These are phyloP conservation scores for Otus sunia DNA, from an alignment of 2,113 vertebrate genomes.

Conservation along the genomic window DNA sequence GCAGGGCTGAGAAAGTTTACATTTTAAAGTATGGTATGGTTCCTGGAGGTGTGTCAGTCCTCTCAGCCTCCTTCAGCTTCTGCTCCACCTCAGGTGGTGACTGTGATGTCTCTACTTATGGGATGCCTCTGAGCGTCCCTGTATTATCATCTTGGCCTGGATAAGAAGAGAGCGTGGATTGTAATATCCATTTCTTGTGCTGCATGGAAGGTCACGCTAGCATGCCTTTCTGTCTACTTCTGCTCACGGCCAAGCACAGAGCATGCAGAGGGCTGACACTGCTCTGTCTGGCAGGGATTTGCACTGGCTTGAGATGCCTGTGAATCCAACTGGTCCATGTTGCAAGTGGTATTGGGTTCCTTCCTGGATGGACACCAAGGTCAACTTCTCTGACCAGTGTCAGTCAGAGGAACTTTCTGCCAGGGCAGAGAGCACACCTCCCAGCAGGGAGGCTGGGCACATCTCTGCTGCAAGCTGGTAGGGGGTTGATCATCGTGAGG, in stretches of 20 bases:
- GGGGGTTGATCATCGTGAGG: not conserved
- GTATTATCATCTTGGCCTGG: not conserved
- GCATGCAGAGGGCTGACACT: not conserved
- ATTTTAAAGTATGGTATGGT: not conserved
- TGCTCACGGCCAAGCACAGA: not conserved
- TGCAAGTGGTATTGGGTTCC: not conserved
- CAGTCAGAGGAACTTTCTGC: not conserved
- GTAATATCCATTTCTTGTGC: not conserved
- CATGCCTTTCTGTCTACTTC: not conserved
- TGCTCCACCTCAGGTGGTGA: not conserved
- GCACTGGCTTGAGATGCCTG: not conserved
- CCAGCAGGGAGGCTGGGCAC: not conserved
- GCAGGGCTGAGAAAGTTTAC: not conserved
- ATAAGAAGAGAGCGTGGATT: not conserved
- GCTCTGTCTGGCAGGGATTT: not conserved
- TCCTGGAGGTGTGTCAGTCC: not conserved
- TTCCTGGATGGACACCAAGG: not conserved
- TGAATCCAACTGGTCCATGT: not conserved
- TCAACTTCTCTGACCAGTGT: not conserved
- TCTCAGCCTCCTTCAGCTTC: not conserved
- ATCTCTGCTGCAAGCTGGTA: not conserved
- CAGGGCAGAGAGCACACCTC: not conserved
- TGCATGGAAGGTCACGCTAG: not conserved
- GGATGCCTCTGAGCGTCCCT: not conserved
- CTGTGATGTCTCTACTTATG: not conserved